Evolutionary conservation across 2,113 vertebrate species (phyloP).

Genomic region (Isichthys henryi): DNA sequence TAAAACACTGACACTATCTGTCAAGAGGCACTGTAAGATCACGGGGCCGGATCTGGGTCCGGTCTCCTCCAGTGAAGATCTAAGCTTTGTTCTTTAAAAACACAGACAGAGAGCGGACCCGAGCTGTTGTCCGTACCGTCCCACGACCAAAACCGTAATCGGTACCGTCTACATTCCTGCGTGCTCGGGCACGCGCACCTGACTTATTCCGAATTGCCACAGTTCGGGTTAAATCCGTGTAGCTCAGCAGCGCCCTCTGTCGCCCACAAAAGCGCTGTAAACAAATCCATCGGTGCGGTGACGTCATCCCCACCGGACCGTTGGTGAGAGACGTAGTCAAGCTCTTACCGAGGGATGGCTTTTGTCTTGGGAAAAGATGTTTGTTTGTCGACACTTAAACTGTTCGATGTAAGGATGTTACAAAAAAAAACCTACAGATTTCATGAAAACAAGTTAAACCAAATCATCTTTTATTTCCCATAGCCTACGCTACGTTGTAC

Average conservation of each 20-base stretch:
- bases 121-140: neutral
- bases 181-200: too few relatives aligned
- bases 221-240: constrained; percentile 12
- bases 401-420: neutral
- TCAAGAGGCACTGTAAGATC: neutral
- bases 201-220: neutral
- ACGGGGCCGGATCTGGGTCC: neutral
- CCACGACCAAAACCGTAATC: neutral
- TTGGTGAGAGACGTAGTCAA: neutral
- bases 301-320: constrained; percentile 29
- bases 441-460: neutral
- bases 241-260: constrained; percentile 31
- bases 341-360: neutral
- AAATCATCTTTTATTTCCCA: neutral
- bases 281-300: constrained; percentile 42
- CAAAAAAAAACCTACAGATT: neutral
- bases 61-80: neutral
- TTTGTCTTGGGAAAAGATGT: neutral
- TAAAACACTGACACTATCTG: neutral
- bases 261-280: constrained; percentile 34
- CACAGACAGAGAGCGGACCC: too few relatives aligned
- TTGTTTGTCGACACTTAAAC: neutral
- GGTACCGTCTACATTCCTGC: neutral
- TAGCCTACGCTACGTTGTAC: neutral
- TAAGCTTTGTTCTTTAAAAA: neutral